A percentile compares a stretch with the other conserved stretches of the same genome.
Conservation (phyloP, 1,140 invertebrate genomes). For the honey bee (Apis mellifera) region DNA sequence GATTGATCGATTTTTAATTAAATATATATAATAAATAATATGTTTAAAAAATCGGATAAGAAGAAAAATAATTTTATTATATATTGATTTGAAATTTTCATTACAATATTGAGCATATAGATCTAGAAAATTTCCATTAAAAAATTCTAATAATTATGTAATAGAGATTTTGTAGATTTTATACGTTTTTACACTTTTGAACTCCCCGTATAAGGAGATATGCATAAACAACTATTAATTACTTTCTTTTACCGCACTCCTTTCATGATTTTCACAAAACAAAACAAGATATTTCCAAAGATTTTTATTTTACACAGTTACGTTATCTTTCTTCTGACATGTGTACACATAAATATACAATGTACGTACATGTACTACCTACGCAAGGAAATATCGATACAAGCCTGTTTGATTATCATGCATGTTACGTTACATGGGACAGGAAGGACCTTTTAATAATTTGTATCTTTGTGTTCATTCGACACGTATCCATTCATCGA, state of each 20-base stretch:
- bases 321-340: neutral
- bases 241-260: too few species aligned
- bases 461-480: slow-evolving; percentile 17
- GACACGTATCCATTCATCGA: slow-evolving; percentile 16
- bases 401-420: slow-evolving; percentile 53
- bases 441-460: slow-evolving; percentile 58
- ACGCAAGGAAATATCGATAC: slow-evolving; percentile 43
- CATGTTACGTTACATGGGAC: slow-evolving; percentile 42
- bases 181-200: too few species aligned
- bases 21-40: neutral
- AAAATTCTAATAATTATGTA: too few species aligned
- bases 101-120: too few species aligned
- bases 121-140: too few species aligned
- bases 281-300: neutral
- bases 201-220: too few species aligned
- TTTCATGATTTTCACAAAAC: neutral
- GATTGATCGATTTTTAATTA: neutral
- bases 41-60: neutral
- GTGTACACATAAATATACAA: neutral
- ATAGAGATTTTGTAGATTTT: too few species aligned
- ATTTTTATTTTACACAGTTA: neutral
- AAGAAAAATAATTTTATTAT: too few species aligned
- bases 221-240: too few species aligned
- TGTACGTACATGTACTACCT: slow-evolving; percentile 44
- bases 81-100: too few species aligned